Percentiles rank a stretch among this genome's conserved stretches.
These are phyloP conservation scores for Globia sparganii DNA, from an alignment of 2,888 invertebrate species.

Conservation along the genomic window DNA sequence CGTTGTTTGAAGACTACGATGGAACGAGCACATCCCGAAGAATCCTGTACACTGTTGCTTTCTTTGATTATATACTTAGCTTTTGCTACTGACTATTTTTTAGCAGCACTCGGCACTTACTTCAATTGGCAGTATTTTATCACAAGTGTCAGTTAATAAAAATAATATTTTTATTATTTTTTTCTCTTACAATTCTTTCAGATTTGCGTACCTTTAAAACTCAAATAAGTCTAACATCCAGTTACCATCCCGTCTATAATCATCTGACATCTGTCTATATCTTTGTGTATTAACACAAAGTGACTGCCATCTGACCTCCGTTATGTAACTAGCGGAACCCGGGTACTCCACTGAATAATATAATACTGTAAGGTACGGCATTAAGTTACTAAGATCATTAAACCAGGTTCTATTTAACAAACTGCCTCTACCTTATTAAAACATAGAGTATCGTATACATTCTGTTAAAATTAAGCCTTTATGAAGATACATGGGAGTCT, in stretches of 20 bases:
- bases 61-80: not conserved
- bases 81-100: not conserved
- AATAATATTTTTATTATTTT: not conserved
- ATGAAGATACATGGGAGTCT: constrained; percentile 26
- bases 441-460: constrained; percentile 39
- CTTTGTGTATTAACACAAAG: constrained; percentile 13
- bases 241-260: not conserved
- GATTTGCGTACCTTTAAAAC: not conserved
- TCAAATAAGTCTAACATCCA: not conserved
- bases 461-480: constrained; percentile 41
- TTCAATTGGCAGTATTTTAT: not conserved
- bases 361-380: constrained; percentile 36
- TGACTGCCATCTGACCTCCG: constrained; percentile 17
- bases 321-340: constrained; percentile 17
- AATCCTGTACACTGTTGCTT: not conserved
- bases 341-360: constrained; percentile 34
- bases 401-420: constrained; percentile 48
- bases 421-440: constrained; percentile 50
- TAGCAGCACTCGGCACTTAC: not conserved
- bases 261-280: no score
- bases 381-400: constrained; percentile 48
- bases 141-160: not conserved
- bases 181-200: not conserved
- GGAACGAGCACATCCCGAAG: not conserved
- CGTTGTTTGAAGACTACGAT: not conserved